phyloP scores from a whole-genome alignment of 2,888 invertebrate genomes.

The Sipha maydis region DNA sequence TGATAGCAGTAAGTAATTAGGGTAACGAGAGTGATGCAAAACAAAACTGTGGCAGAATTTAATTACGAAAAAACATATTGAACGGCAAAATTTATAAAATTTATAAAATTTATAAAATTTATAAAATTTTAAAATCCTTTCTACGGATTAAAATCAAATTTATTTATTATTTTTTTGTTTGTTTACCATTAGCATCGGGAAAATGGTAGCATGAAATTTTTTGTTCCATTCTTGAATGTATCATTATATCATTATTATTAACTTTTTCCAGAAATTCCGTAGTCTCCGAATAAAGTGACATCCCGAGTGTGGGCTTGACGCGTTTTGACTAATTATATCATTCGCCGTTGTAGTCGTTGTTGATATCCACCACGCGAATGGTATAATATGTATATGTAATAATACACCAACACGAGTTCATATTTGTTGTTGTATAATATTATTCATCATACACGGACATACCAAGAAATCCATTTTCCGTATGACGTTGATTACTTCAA shows the following conservation, averaged over 20 bases:
- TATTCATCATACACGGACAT: background rate
- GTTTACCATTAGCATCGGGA: too few species aligned
- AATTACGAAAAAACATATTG: background rate
- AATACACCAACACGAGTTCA: background rate
- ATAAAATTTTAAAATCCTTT: background rate
- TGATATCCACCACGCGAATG: background rate
- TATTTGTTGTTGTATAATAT: background rate
- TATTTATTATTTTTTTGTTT: too few species aligned
- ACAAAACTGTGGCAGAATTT: background rate
- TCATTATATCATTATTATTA: background rate
- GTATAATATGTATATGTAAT: too few species aligned
- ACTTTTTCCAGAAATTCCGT: background rate
- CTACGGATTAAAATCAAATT: background rate
- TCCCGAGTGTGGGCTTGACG: background rate
- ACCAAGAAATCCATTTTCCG: background rate
- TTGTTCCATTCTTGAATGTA: background rate
- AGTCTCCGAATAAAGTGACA: background rate
- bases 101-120: too few species aligned
- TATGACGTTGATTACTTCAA: background rate
- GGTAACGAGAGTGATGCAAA: background rate
- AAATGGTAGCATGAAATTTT: background rate
- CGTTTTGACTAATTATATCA: constrained; percentile 19
- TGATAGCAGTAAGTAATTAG: background rate
- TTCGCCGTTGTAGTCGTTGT: background rate
- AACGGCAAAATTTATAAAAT: too few species aligned